Evolutionary conservation across 2,888 invertebrate genomes (phyloP).

Genomic region (Caenorhabditis sp.): DNA sequence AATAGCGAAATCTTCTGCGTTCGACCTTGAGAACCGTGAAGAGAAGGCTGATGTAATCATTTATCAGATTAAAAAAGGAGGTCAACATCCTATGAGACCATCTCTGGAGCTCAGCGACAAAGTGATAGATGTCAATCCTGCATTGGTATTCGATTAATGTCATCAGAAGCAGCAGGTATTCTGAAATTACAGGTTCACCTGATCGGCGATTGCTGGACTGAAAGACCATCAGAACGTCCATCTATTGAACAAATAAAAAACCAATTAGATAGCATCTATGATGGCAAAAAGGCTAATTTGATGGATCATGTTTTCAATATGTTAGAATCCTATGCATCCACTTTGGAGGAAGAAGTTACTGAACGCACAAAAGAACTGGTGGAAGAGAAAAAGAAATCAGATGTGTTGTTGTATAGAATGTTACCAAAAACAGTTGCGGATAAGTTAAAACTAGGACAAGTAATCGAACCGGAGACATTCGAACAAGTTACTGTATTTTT

Average conservation of each 20-base stretch:
- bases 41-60: conserved; percentile 46
- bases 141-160: too few species aligned
- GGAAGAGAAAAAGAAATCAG: conserved; percentile 66
- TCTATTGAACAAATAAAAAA: conserved; percentile 43
- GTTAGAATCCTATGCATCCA: conserved; percentile 56
- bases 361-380: conserved; percentile 53
- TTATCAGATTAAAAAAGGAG: conserved; percentile 46
- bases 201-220: conserved; percentile 61
- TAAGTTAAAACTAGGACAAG: conserved; percentile 56
- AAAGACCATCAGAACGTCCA: conserved; percentile 55
- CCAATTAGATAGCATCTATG: conserved; percentile 21
- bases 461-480: conserved; percentile 55
- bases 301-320: conserved; percentile 66
- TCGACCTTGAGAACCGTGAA: conserved; percentile 30
- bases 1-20: conserved; percentile 30
- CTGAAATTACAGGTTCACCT: conserved; percentile 42
- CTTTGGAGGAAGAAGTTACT: conserved; percentile 55
- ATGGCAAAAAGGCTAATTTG: conserved; percentile 49
- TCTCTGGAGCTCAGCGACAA: neutral
- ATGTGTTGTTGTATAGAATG: conserved; percentile 63
- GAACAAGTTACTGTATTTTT: conserved; percentile 60
- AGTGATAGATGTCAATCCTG: conserved; percentile 13
- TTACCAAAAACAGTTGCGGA: conserved; percentile 57
- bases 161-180: too few species aligned
- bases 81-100: conserved; percentile 42